Conservation (phyloP, 2,888 invertebrate species). For the Ormyrus rosae region DNA sequence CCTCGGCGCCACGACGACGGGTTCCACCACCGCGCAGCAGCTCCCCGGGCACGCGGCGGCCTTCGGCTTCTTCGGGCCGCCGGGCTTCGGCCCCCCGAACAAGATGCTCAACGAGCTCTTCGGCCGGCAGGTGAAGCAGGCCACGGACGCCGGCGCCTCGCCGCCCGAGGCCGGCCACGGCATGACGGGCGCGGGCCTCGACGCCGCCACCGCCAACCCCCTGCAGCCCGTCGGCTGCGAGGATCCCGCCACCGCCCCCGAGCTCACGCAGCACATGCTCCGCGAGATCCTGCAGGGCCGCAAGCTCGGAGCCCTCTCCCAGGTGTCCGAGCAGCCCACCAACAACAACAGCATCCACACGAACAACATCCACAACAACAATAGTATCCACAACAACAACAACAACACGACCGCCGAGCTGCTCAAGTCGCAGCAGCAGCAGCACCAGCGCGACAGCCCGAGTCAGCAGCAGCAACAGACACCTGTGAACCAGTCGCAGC, state of each 20-base stretch:
- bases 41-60: slow-evolving; percentile 76
- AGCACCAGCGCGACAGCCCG: slow-evolving; percentile 77
- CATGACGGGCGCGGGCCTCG: slow-evolving; percentile 76
- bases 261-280: slow-evolving; percentile 89
- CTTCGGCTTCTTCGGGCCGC: slow-evolving; percentile 88
- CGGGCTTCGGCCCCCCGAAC: slow-evolving; percentile 87
- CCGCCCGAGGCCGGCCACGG: slow-evolving; percentile 76
- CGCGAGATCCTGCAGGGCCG: slow-evolving; percentile 93
- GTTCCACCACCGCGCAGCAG: slow-evolving; percentile 77
- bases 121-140: slow-evolving; percentile 87
- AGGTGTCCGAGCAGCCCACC: slow-evolving; percentile 80
- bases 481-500: slow-evolving; percentile 69
- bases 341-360: slow-evolving; percentile 76
- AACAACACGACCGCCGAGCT: slow-evolving; percentile 77
- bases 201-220: slow-evolving; percentile 71
- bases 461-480: slow-evolving; percentile 70
- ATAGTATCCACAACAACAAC: slow-evolving; percentile 76
- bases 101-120: slow-evolving; percentile 95
- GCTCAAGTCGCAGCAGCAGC: slow-evolving; percentile 76
- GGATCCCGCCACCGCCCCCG: slow-evolving; percentile 77
- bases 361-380: slow-evolving; percentile 76
- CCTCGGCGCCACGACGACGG: slow-evolving; percentile 76
- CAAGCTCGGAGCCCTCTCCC: slow-evolving; percentile 88
- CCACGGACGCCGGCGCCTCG: slow-evolving; percentile 77
- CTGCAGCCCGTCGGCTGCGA: slow-evolving; percentile 77